Evolutionary conservation across 2,888 invertebrate species (phyloP).

Genomic region (Dioctria rufipes): DNA sequence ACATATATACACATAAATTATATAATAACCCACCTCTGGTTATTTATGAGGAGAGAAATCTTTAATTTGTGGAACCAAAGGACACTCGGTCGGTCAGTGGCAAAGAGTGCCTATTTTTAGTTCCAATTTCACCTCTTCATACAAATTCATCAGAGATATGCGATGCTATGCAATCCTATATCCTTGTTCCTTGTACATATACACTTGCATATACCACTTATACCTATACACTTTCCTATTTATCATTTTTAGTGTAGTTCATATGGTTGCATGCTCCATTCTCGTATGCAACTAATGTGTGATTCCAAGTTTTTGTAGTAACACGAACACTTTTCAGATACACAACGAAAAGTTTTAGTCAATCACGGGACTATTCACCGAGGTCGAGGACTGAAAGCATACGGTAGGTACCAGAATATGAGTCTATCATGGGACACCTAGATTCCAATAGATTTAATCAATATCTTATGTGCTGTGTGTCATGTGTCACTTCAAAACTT

Average conservation of each 20-base stretch:
- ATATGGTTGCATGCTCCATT: slow-evolving; percentile 27
- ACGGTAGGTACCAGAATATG: slow-evolving; percentile 73
- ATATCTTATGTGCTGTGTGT: not conserved
- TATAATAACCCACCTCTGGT: too few relatives aligned
- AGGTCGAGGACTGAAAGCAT: slow-evolving; percentile 85
- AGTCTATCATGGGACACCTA: not conserved
- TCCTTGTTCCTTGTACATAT: not conserved
- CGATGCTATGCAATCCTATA: slow-evolving; percentile 2
- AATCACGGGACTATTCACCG: slow-evolving; percentile 85
- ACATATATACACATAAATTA: too few relatives aligned
- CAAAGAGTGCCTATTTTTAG: not conserved
- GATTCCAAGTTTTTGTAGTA: slow-evolving; percentile 25
- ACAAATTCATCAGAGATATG: not conserved
- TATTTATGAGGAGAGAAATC: too few relatives aligned
- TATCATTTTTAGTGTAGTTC: not conserved
- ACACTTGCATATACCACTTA: not conserved
- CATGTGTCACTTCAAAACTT: not conserved
- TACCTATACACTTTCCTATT: too few relatives aligned
- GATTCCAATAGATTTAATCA: slow-evolving; percentile 10
- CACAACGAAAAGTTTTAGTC: slow-evolving; percentile 68
- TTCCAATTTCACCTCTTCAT: not conserved
- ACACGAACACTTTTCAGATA: slow-evolving; percentile 64
- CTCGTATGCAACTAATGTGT: not conserved
- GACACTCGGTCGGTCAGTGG: slow-evolving; percentile 1
- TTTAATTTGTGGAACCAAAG: not conserved